Conservation (phyloP, 2,888 invertebrate genomes). For the Gymnoscelis rufifasciata region DNA sequence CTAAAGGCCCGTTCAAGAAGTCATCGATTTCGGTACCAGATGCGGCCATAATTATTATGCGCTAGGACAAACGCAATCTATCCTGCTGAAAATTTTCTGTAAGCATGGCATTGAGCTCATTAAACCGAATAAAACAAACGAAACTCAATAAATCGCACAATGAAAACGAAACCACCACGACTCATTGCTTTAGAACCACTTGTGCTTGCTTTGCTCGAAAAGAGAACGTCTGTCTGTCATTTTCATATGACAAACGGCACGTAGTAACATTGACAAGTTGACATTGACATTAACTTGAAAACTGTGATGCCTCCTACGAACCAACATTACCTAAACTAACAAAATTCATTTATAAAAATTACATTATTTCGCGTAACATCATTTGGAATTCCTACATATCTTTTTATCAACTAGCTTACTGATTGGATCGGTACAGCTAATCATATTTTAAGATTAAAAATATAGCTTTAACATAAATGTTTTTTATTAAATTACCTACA, state of each 20-base stretch:
- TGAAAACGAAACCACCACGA: slow-evolving; percentile 15
- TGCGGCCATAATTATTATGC: slow-evolving; percentile 76
- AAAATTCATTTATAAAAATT: too few species aligned
- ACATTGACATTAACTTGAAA: too few species aligned
- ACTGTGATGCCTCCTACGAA: too few species aligned
- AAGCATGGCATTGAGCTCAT: slow-evolving; percentile 58
- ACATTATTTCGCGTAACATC: too few species aligned
- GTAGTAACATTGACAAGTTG: background rate
- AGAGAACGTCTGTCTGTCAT: background rate
- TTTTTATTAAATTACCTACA: too few species aligned
- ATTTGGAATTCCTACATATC: too few species aligned
- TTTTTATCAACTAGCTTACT: too few species aligned
- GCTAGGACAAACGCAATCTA: slow-evolving; percentile 60
- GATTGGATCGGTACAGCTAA: too few species aligned
- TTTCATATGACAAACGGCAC: too few species aligned
- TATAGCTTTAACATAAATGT: too few species aligned
- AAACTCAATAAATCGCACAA: slow-evolving; percentile 13
- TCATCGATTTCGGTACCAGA: slow-evolving; percentile 88
- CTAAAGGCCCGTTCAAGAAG: slow-evolving; percentile 89
- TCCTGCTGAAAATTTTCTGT: slow-evolving; percentile 47
- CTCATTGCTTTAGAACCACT: background rate
- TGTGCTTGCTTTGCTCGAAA: background rate
- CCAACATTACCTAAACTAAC: too few species aligned
- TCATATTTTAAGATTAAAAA: too few species aligned
- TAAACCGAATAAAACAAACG: slow-evolving; percentile 33